These are phyloP conservation scores for Thyatira batis DNA, from an alignment of 2,888 invertebrate species.

Conservation along the genomic window DNA sequence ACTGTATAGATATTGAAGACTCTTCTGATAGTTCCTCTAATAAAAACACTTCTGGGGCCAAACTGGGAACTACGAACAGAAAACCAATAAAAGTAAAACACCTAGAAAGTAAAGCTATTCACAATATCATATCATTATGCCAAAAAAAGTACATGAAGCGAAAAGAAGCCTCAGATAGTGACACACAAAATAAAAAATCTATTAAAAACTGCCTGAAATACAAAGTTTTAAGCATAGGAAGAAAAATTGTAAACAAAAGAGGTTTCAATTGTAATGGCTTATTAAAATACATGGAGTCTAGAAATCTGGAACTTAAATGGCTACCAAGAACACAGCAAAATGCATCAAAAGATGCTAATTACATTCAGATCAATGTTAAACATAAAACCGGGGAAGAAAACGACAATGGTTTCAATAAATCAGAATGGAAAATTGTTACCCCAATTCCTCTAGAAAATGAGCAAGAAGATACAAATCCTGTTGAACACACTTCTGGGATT, in stretches of 20 bases:
- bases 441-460: constrained; percentile 10
- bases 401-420: constrained; percentile 4
- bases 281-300: constrained; percentile 61
- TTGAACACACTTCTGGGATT: constrained; percentile 7
- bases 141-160: constrained; percentile 46
- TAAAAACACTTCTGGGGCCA: constrained; percentile 16
- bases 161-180: constrained; percentile 20
- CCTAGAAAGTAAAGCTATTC: constrained; percentile 41
- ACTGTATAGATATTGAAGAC: constrained; percentile 60
- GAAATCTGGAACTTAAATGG: constrained; percentile 62
- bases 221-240: constrained; percentile 68
- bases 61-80: constrained; percentile 9
- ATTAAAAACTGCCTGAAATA: constrained; percentile 52
- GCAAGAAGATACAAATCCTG: constrained; percentile 40
- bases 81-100: constrained; percentile 19
- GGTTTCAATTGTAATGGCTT: constrained; percentile 58
- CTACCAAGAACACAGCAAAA: constrained; percentile 28
- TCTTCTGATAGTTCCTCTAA: constrained; percentile 50
- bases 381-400: constrained; percentile 27
- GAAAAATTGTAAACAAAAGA: constrained; percentile 58
- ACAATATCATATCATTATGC: constrained; percentile 53
- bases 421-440: neutral
- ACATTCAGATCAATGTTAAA: constrained; percentile 54
- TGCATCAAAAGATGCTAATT: constrained; percentile 34
- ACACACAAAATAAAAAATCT: constrained; percentile 15